phyloP scores from a whole-genome alignment of 2,888 invertebrate species.

The Chalcis sispes region DNA sequence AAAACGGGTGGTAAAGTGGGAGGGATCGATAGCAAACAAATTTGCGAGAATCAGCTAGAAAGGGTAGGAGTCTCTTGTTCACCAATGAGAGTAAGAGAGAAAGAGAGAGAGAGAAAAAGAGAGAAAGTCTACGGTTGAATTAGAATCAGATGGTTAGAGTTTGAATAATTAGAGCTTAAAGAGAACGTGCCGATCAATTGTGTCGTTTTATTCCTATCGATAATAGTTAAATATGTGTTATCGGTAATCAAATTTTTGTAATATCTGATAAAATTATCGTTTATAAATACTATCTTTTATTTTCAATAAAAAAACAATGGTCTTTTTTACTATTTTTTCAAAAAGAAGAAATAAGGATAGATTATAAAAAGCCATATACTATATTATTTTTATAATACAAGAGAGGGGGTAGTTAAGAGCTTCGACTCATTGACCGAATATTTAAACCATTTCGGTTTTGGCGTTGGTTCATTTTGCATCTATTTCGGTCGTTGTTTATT shows the following conservation, averaged over 20 bases:
- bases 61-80: too few species aligned
- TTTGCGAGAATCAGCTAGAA: constrained; percentile 50
- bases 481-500: constrained; percentile 33
- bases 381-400: constrained; percentile 2
- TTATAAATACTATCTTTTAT: too few species aligned
- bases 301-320: too few species aligned
- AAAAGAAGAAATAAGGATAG: too few species aligned
- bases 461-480: constrained; percentile 24
- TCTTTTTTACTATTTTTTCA: too few species aligned
- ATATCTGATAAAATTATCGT: too few species aligned
- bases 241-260: too few species aligned
- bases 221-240: not conserved
- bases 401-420: constrained; percentile 18
- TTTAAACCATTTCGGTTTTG: not conserved
- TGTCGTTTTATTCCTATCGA: not conserved
- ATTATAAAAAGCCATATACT: too few species aligned
- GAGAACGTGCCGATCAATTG: too few species aligned
- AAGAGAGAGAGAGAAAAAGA: not conserved
- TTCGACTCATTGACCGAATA: not conserved
- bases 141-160: constrained; percentile 4
- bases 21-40: constrained; percentile 61
- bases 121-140: not conserved
- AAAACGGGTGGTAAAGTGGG: too few species aligned
- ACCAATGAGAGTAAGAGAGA: too few species aligned
- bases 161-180: not conserved